These are phyloP conservation scores for Phodopus roborovskii DNA, from an alignment of 2,113 vertebrate genomes.

Conservation along the genomic window DNA sequence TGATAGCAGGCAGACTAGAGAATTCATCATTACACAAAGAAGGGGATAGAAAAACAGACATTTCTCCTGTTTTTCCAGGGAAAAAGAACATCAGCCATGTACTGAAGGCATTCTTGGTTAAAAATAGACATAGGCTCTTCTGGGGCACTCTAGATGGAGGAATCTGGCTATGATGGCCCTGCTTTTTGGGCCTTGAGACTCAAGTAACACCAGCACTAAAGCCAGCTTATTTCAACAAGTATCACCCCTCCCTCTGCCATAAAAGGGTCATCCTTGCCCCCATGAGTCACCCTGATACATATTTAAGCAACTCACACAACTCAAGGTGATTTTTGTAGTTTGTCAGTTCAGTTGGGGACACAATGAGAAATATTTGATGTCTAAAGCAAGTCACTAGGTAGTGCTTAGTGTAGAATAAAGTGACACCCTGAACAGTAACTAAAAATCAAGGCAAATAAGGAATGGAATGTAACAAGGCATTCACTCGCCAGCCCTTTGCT, in stretches of 20 bases:
- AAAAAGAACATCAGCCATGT: background rate
- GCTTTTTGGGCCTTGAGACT: background rate
- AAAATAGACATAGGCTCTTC: background rate
- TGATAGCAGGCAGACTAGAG: background rate
- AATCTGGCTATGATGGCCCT: background rate
- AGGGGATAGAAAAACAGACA: background rate
- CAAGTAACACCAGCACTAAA: background rate
- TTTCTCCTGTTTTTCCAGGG: background rate
- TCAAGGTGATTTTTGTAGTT: background rate
- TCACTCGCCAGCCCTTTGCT: background rate
- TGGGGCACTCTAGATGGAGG: accelerated
- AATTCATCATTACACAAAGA: background rate
- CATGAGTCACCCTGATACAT: background rate
- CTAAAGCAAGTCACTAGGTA: background rate
- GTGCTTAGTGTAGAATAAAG: background rate
- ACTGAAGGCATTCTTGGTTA: background rate
- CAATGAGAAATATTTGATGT: background rate
- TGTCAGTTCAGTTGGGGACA: background rate
- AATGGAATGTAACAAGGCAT: background rate
- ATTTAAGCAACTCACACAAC: background rate
- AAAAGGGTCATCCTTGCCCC: background rate
- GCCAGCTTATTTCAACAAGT: background rate
- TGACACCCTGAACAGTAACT: no score
- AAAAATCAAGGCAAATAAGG: background rate
- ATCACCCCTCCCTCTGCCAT: background rate